Conservation (phyloP, 2,797 vertebrate genomes). For the Galagoides demidoff region DNA sequence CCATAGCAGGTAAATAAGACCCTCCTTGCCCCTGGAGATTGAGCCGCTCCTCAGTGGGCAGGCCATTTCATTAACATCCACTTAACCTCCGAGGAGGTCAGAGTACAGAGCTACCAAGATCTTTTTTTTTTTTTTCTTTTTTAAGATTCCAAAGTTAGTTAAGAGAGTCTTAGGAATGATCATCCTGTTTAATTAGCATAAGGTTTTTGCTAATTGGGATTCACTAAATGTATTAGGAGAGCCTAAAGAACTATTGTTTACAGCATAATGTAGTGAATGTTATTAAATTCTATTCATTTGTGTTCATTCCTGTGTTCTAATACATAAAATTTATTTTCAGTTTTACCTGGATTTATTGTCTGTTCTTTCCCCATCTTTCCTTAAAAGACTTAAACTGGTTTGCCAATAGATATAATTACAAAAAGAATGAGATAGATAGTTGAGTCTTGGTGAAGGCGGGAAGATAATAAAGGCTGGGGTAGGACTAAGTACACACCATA, state of each 20-base stretch:
- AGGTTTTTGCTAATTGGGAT: neutral
- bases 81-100: neutral
- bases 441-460: neutral
- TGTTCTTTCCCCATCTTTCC: neutral
- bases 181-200: neutral
- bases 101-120: neutral
- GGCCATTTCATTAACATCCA: neutral
- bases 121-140: neutral
- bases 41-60: neutral
- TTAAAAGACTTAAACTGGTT: neutral
- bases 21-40: neutral
- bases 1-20: neutral
- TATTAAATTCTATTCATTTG: neutral
- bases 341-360: neutral
- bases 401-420: neutral
- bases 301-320: neutral
- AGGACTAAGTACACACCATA: neutral
- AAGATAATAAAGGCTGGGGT: neutral
- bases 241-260: neutral
- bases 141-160: neutral
- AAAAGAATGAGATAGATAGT: neutral
- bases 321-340: slow-evolving; percentile 5
- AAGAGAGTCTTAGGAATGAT: neutral
- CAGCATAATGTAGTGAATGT: neutral
- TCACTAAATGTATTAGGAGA: neutral